A percentile compares a stretch with the other conserved stretches of the same genome.
These are phyloP conservation scores for Pseudotriccus pelzelni DNA, from an alignment of 2,797 vertebrate species.

Conservation along the genomic window DNA sequence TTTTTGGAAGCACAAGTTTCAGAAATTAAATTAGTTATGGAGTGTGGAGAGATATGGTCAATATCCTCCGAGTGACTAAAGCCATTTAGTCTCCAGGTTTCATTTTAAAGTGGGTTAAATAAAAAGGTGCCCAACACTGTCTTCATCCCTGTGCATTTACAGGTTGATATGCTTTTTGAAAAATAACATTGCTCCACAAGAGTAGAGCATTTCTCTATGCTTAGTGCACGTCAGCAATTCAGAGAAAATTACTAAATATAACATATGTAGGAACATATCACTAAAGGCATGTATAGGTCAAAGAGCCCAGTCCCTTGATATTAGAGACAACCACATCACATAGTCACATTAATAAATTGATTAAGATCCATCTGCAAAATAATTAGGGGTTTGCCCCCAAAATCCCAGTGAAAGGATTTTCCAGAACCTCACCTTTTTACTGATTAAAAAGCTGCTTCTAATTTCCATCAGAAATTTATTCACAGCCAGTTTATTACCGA, in stretches of 20 bases:
- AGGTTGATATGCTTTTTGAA: not conserved
- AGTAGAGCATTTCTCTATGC: not conserved
- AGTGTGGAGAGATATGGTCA: slow-evolving; percentile 4
- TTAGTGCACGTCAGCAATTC: not conserved
- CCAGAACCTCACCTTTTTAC: slow-evolving; percentile 28
- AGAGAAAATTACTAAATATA: slow-evolving; percentile 24
- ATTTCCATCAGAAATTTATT: slow-evolving; percentile 66
- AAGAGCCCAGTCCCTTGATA: not conserved
- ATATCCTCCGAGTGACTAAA: slow-evolving; percentile 5
- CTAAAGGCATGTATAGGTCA: slow-evolving; percentile 5
- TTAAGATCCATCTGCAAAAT: slow-evolving; percentile 31
- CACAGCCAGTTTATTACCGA: slow-evolving; percentile 45
- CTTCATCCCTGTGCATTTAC: not conserved
- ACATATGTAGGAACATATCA: not conserved
- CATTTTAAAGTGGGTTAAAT: slow-evolving; percentile 30
- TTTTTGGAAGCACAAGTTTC: slow-evolving; percentile 17
- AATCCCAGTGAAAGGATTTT: slow-evolving; percentile 53
- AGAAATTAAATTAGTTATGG: slow-evolving; percentile 29
- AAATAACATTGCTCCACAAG: not conserved
- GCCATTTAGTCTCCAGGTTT: not conserved
- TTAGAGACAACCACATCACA: not conserved
- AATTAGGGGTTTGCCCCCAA: slow-evolving; percentile 1
- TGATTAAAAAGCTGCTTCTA: slow-evolving; percentile 57
- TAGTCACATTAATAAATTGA: slow-evolving; percentile 36
- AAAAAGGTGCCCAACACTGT: not conserved